Evolutionary conservation across 2,797 vertebrate genomes (phyloP).

Genomic region (Morelia viridis): DNA sequence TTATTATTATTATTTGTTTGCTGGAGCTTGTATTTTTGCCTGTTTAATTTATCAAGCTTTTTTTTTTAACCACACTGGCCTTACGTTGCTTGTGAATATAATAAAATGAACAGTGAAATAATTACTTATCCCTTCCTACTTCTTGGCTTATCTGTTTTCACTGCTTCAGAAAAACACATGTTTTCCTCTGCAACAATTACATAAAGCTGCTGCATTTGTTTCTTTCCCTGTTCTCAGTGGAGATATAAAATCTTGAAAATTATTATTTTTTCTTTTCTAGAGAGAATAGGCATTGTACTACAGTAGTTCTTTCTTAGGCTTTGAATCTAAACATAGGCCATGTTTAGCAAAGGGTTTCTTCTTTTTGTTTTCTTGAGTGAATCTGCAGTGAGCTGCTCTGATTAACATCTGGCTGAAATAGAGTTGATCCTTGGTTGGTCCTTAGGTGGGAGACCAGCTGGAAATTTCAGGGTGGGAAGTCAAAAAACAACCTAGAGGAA

Average conservation of each 20-base stretch:
- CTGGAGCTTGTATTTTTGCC: neutral
- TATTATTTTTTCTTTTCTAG: neutral
- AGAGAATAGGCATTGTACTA: neutral
- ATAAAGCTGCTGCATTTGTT: neutral
- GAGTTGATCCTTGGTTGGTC: neutral
- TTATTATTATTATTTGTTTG: neutral
- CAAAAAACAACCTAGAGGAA: neutral
- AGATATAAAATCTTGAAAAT: neutral
- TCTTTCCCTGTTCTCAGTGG: neutral
- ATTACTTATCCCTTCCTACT: conserved; percentile 21
- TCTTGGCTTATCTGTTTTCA: conserved; percentile 14
- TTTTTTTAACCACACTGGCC: conserved; percentile 23
- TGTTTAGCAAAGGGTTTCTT: neutral
- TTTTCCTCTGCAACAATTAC: conserved; percentile 8
- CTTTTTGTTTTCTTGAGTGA: neutral
- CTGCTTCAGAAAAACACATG: conserved; percentile 16
- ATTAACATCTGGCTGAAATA: neutral
- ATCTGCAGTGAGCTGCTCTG: neutral
- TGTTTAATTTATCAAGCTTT: neutral
- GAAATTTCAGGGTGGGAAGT: neutral
- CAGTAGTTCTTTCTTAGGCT: neutral
- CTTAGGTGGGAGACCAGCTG: neutral
- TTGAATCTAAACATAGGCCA: neutral
- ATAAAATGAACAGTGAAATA: neutral
- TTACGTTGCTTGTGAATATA: neutral